Percentiles rank a stretch among this genome's conserved stretches.
Evolutionary conservation across 1,140 invertebrate genomes (phyloP).

Genomic region (Bombus ignitus): DNA sequence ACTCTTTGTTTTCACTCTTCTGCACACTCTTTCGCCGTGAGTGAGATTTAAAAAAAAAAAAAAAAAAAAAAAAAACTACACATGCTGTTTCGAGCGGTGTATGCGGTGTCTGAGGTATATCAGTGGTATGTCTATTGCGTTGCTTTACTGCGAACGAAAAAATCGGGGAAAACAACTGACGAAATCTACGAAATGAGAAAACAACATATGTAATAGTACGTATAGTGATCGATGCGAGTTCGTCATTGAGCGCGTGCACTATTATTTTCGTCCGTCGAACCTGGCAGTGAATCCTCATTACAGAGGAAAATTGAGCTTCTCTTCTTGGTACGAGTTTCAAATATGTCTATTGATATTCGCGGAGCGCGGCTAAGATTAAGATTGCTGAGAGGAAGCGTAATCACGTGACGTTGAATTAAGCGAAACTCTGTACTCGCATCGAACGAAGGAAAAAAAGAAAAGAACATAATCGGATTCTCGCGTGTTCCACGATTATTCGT

Average conservation of each 20-base stretch:
- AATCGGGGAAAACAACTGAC: slow-evolving; percentile 14
- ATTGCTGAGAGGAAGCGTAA: background rate
- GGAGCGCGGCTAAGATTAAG: background rate
- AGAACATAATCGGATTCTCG: too few relatives aligned
- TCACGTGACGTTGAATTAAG: background rate
- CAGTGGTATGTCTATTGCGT: slow-evolving; percentile 72
- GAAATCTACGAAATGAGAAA: slow-evolving; percentile 26
- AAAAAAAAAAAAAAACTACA: slow-evolving; percentile 54
- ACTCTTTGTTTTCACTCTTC: background rate
- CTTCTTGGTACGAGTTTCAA: background rate
- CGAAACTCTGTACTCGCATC: slow-evolving; percentile 22
- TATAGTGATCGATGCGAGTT: slow-evolving; percentile 38
- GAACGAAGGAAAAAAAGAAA: background rate
- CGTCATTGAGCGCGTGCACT: slow-evolving; percentile 5
- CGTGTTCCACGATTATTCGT: background rate
- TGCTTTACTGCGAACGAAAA: slow-evolving; percentile 42
- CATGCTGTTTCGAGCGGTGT: slow-evolving; percentile 40
- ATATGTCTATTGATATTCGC: background rate
- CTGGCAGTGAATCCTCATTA: slow-evolving; percentile 12
- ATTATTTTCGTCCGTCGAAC: slow-evolving; percentile 5
- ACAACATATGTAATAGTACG: background rate
- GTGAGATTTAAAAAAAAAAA: slow-evolving; percentile 57
- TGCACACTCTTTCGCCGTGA: slow-evolving; percentile 1
- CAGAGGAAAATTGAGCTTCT: background rate
- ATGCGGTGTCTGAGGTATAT: slow-evolving; percentile 75